phyloP scores from a whole-genome alignment of 2,797 vertebrate species.

The Protonibea diacanthus region DNA sequence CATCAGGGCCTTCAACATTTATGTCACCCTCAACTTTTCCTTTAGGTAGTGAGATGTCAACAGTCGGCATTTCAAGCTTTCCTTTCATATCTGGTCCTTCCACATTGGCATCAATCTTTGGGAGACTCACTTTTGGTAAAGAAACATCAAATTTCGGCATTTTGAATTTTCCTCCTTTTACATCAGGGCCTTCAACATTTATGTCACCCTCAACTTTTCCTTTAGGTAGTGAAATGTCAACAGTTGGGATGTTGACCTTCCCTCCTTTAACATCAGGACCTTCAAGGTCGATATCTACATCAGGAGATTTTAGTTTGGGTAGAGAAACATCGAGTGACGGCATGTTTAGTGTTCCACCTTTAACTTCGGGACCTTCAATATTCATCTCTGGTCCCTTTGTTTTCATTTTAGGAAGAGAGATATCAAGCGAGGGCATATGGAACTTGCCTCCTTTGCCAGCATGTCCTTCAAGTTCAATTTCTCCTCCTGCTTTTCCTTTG shows the following conservation, averaged over 20 bases:
- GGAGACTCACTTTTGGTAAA: slow-evolving; percentile 60
- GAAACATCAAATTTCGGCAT: slow-evolving; percentile 65
- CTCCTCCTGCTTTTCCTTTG: slow-evolving; percentile 49
- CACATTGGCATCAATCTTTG: slow-evolving; percentile 40
- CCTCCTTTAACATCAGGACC: slow-evolving; percentile 41
- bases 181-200: slow-evolving; percentile 43
- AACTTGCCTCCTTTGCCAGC: slow-evolving; percentile 66
- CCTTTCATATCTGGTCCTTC: slow-evolving; percentile 61
- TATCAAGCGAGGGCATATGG: slow-evolving; percentile 62
- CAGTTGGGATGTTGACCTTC: slow-evolving; percentile 64
- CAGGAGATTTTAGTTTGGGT: slow-evolving; percentile 40
- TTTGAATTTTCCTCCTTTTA: slow-evolving; percentile 61
- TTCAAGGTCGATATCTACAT: slow-evolving; percentile 43
- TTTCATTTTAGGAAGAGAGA: slow-evolving; percentile 69
- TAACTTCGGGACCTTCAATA: slow-evolving; percentile 48
- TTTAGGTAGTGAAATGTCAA: slow-evolving; percentile 69
- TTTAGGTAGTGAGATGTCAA: no score
- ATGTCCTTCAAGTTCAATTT: slow-evolving; percentile 49
- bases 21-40: no score
- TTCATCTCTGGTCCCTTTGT: slow-evolving; percentile 45
- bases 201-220: slow-evolving; percentile 43
- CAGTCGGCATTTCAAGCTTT: no score
- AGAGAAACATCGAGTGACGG: slow-evolving; percentile 60
- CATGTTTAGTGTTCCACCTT: slow-evolving; percentile 50
- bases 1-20: no score